Conservation (phyloP, 2,113 vertebrate genomes). For the Corythornis vintsioides region DNA sequence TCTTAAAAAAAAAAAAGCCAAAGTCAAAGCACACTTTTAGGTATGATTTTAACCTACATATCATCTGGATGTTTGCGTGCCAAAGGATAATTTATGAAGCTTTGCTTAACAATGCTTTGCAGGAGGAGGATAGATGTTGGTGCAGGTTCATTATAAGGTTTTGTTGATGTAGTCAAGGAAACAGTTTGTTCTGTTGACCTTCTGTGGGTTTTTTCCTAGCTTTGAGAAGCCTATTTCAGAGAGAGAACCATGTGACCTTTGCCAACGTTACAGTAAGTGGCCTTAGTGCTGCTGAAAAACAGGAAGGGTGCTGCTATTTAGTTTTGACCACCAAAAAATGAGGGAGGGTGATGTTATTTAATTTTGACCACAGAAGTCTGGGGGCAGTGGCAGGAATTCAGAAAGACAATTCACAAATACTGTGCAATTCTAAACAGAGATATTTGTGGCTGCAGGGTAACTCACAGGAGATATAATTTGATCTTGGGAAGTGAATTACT, state of each 20-base stretch:
- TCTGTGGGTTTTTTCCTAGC: background rate
- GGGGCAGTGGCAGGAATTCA: background rate
- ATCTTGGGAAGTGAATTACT: background rate
- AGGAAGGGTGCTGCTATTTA: background rate
- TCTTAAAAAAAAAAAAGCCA: background rate
- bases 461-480: background rate
- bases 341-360: background rate
- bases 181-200: background rate
- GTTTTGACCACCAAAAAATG: background rate
- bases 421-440: background rate
- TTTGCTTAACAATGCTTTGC: background rate
- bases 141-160: background rate
- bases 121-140: background rate
- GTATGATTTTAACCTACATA: background rate
- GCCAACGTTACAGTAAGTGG: background rate
- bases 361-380: background rate
- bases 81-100: background rate
- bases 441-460: background rate
- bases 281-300: background rate
- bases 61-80: background rate
- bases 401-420: background rate
- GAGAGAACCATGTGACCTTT: background rate
- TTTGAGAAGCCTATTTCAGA: background rate
- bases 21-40: background rate
- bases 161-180: background rate